Base-by-base conservation (phyloP, 2,888 invertebrate genomes). In the Stenodema calcarata region DNA sequence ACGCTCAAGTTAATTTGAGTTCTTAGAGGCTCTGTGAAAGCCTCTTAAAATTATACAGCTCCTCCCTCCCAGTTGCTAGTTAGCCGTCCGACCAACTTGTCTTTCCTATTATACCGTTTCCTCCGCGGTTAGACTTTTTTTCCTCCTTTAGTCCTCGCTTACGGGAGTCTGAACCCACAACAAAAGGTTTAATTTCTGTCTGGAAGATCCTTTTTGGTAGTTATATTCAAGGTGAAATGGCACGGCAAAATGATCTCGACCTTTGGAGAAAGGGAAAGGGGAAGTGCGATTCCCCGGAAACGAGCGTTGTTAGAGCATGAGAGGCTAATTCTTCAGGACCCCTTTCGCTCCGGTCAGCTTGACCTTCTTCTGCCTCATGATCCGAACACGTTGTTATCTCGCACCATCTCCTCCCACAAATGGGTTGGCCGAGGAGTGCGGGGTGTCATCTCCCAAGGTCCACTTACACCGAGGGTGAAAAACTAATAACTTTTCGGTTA, bases 401-500 rank as follows among this genome's bases (percentile, higher is more conserved):
- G 78, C 42, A 42, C 78, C 78, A 78, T 78, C 44, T 27, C 78
- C 78, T 23, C 78, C 78, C 23, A 27, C 44, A 78, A 78, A 78
- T 78, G 78, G 78, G 78, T 78, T 44, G n/a, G n/a, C n/a, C n/a
- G n/a, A n/a, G n/a, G n/a, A n/a, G n/a, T 44, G 78, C 27, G 44
- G 42, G 78, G 3, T n/a, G 9, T 4, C 62, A 11, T 23, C 11
- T 11, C 62, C 62, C 62, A 62, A 23, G 23, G 62, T 23, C 62
- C 62, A 62, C 62, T 62, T 18, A 62, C 27, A 9, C 44, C n/a
- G 78, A 44, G 44, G 78, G 78, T 44, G 69, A 42, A 75, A 75
- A 44, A 78, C 78, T 78, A 78, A 78, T 78, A 78, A 78, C 78
- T 78, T 78, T 78, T 44, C 78, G 78, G 78, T 44, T 78, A 78